Evolutionary conservation across 2,888 invertebrate genomes (phyloP), one percentile per base, ranked within the genome.

Genomic region (Alentia gelatinosa): DNA sequence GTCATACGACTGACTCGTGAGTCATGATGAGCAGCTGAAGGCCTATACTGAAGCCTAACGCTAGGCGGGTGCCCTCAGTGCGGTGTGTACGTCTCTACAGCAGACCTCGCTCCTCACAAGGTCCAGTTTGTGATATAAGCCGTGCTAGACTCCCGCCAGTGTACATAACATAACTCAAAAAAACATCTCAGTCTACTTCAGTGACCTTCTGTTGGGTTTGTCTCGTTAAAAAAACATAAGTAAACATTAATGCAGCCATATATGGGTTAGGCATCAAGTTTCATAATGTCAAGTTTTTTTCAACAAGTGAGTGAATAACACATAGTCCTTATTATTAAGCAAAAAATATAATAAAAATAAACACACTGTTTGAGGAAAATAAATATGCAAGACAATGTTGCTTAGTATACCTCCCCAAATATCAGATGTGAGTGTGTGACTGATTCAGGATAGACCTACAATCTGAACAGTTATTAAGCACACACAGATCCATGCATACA

Each of bases 241-340:
- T 68, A 30, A 68, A 68, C 68, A 26, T 68, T 68, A 68, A 30
- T 68, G 33, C 30, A 68, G 68, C 68, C 68, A 30, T 68, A 30
- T 26, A 26, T 30, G 12, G 68, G 68, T 30, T 79, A 37, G 79
- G 35, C 39, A 79, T 79, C 79, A 79, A 79, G 79, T 79, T 79
- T 35, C 39, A 79, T 39, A 79, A 79, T 79, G 39, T 79, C 79
- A 79, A 79, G 79, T 79, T 79, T 79, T n/a, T 26, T 30, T 30
- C 68, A 68, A 30, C 68, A 68, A 30, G 68, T 68, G 68, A 26
- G 63, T 30, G n/a, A 68, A n/a, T n/a, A 68, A 68, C 68, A 68
- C 68, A 30, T 68, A 30, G 68, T 68, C 23, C n/a, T 68, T 30
- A 30, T 68, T 30, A 30, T 79, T 79, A 79, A 79, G 19, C 79